These are phyloP conservation scores for Protodeltote pygarga DNA, from an alignment of 2,888 invertebrate species.

Conservation along the genomic window DNA sequence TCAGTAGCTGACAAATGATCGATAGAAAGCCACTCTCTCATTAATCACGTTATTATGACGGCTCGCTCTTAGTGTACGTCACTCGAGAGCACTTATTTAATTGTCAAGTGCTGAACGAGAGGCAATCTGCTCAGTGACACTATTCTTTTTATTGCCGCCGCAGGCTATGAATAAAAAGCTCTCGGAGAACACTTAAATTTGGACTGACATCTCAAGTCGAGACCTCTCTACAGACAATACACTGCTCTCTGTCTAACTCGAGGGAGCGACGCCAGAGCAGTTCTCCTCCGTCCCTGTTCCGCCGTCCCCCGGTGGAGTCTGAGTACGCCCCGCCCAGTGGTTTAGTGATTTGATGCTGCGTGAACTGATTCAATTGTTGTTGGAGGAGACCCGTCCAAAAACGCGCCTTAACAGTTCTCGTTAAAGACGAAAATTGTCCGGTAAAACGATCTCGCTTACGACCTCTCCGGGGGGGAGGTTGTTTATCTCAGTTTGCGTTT, in stretches of 20 bases:
- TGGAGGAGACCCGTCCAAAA: constrained; percentile 71
- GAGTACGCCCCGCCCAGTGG: constrained; percentile 86
- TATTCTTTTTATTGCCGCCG: constrained; percentile 81
- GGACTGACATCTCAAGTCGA: constrained; percentile 75
- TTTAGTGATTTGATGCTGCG: constrained; percentile 88
- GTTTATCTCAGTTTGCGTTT: constrained; percentile 86
- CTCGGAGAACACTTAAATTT: constrained; percentile 78
- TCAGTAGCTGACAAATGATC: constrained; percentile 82
- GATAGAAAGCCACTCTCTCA: constrained; percentile 76
- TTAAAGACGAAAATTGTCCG: constrained; percentile 84
- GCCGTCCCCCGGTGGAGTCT: constrained; percentile 82
- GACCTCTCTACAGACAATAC: constrained; percentile 66
- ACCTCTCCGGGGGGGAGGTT: constrained; percentile 80
- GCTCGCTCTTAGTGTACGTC: constrained; percentile 72
- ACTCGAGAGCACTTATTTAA: constrained; percentile 83
- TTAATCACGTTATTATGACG: constrained; percentile 83
- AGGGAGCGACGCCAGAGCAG: constrained; percentile 51
- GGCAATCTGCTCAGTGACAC: constrained; percentile 85
- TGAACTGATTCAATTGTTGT: constrained; percentile 87
- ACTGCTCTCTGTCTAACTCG: constrained; percentile 72
- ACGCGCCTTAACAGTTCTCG: constrained; percentile 77
- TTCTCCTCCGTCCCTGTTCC: constrained; percentile 75
- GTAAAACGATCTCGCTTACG: constrained; percentile 82
- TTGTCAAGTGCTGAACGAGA: constrained; percentile 84
- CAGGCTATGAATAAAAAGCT: constrained; percentile 82